Conservation (phyloP, 2,113 vertebrate genomes). For the Acrocephalus kingi region DNA sequence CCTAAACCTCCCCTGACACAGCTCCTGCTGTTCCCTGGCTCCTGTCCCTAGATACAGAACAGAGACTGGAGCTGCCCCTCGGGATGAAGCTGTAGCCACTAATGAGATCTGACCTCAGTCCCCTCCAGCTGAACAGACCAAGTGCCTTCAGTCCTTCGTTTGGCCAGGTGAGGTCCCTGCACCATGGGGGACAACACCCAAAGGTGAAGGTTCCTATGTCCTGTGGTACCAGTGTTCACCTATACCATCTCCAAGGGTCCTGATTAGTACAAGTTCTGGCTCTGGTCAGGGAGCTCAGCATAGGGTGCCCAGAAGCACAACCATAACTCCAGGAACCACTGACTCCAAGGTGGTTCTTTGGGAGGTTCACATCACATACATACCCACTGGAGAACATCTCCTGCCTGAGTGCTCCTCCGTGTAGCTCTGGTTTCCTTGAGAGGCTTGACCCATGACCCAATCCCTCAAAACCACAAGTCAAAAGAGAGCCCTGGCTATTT, state of each 20-base stretch:
- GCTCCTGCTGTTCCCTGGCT: accelerated
- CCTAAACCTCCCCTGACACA: accelerated
- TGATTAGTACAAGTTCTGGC: neutral
- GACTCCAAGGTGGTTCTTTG: neutral
- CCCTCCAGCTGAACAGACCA: neutral
- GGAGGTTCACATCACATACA: neutral
- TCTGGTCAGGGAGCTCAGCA: accelerated
- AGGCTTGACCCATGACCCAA: neutral
- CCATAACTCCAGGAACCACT: neutral
- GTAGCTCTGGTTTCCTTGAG: neutral
- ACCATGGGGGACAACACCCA: accelerated
- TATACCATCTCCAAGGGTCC: neutral
- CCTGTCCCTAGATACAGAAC: neutral
- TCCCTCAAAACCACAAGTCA: neutral
- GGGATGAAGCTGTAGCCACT: neutral
- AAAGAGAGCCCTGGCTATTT: neutral
- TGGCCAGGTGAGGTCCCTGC: neutral
- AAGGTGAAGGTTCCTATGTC: neutral
- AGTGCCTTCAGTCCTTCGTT: neutral
- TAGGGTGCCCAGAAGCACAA: accelerated
- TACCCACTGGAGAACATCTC: neutral
- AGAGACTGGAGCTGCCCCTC: accelerated
- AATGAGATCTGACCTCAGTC: neutral
- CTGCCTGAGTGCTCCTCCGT: accelerated
- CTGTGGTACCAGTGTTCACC: neutral